A percentile compares a stretch with the other conserved stretches of the same genome.
These are phyloP conservation scores for Drosophila paulistorum DNA, from an alignment of 1,140 invertebrate species.

Conservation along the genomic window DNA sequence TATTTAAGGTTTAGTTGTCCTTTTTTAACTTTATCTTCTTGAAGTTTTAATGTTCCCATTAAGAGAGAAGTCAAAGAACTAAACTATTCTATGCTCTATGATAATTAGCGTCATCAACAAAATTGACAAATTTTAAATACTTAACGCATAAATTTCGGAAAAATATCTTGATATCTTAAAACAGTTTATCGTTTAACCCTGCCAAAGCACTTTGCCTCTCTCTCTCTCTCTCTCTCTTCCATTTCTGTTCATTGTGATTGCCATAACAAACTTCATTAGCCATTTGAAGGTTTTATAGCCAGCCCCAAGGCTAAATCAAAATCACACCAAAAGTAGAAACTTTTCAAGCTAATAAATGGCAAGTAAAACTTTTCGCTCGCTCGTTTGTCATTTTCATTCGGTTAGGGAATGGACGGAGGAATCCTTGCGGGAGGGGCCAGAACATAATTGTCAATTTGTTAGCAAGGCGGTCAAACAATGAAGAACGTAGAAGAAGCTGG, in stretches of 20 bases:
- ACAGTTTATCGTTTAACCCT: conserved; percentile 7
- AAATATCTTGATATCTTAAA: conserved; percentile 3
- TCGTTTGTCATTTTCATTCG: conserved; percentile 63
- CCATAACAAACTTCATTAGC: conserved; percentile 16
- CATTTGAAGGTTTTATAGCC: conserved; percentile 19
- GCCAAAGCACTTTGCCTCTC: neutral
- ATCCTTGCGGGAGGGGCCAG: conserved; percentile 19
- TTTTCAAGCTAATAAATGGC: conserved; percentile 69
- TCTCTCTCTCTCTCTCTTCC: neutral
- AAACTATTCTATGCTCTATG: too few relatives aligned
- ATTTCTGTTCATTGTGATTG: conserved; percentile 11
- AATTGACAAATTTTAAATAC: neutral
- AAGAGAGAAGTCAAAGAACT: too few relatives aligned
- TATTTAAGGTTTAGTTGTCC: too few relatives aligned
- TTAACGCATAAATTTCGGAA: neutral
- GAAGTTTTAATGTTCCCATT: too few relatives aligned
- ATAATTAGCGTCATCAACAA: neutral
- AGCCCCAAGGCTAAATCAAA: conserved; percentile 64
- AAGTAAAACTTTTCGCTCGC: conserved; percentile 59
- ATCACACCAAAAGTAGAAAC: conserved; percentile 65
- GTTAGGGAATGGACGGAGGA: neutral
- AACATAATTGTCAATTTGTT: conserved; percentile 73
- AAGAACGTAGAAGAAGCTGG: neutral
- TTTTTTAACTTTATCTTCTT: too few relatives aligned
- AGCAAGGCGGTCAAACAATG: conserved; percentile 44